Conservation (phyloP, 2,113 vertebrate species). For the Brachypteracias leptosomus region DNA sequence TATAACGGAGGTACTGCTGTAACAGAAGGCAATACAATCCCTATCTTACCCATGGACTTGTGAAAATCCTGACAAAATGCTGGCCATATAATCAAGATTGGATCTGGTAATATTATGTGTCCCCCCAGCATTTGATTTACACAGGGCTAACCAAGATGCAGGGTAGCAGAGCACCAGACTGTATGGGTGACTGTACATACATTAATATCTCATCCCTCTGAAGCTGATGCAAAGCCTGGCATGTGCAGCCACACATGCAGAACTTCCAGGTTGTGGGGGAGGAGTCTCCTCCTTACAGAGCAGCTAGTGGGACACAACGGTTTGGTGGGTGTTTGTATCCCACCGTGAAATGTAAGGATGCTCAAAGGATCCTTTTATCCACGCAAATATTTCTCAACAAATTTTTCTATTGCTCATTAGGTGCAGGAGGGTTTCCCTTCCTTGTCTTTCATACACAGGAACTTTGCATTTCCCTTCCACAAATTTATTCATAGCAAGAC, state of each 20-base stretch:
- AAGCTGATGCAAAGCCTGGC: not conserved
- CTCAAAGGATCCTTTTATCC: not conserved
- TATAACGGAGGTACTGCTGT: not conserved
- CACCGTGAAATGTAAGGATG: rapidly evolving
- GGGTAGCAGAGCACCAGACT: not conserved
- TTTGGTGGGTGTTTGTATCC: not conserved
- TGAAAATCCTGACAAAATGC: not conserved
- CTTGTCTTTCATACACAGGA: not conserved
- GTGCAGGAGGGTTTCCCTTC: not conserved
- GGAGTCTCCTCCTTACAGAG: not conserved
- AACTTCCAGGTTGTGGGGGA: not conserved
- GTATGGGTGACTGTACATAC: not conserved
- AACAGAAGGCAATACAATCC: too few relatives aligned
- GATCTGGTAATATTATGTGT: not conserved
- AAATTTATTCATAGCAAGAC: not conserved
- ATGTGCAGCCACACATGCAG: rapidly evolving
- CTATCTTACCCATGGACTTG: not conserved
- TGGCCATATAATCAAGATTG: not conserved
- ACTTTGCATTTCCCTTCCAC: not conserved
- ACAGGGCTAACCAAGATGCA: not conserved
- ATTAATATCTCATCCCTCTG: not conserved
- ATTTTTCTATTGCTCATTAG: not conserved
- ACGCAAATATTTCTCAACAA: not conserved
- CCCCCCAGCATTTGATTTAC: rapidly evolving
- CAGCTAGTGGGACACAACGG: not conserved